Percentiles rank a stretch among this genome's conserved stretches.
These are phyloP conservation scores for Timandra comae DNA, from an alignment of 2,888 invertebrate species.

Conservation along the genomic window DNA sequence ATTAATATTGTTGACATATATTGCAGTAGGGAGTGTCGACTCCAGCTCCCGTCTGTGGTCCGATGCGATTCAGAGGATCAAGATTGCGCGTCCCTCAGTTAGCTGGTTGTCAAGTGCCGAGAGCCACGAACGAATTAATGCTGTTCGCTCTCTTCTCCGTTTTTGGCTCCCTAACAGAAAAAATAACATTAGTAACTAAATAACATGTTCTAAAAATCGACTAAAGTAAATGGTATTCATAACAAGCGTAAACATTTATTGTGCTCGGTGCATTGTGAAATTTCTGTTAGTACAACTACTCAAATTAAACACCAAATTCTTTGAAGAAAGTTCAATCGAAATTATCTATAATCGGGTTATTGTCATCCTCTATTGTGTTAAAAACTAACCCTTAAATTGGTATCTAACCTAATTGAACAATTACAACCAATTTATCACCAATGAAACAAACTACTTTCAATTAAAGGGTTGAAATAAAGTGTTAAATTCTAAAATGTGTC, in stretches of 20 bases:
- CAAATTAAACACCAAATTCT: no score
- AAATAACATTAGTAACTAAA: conserved; percentile 1
- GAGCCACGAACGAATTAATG: conserved; percentile 87
- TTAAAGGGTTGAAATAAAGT: no score
- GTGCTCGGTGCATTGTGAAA: conserved; percentile 62
- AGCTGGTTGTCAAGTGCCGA: conserved; percentile 82
- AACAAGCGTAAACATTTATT: conserved; percentile 17
- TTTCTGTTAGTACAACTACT: not conserved
- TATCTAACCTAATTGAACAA: no score
- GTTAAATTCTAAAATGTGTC: not conserved
- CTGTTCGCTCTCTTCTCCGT: conserved; percentile 91
- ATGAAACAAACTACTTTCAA: no score
- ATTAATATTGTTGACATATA: conserved; percentile 35
- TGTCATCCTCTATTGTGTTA: no score
- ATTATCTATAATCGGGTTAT: no score
- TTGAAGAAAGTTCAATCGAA: no score
- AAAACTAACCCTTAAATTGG: no score
- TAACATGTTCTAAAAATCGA: not conserved
- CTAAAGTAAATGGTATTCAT: conserved; percentile 1
- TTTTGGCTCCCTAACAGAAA: conserved; percentile 83
- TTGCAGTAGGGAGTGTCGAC: conserved; percentile 33
- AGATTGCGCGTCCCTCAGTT: conserved; percentile 70
- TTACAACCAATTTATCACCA: no score
- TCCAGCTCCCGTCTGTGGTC: conserved; percentile 43
- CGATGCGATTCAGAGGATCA: conserved; percentile 63